A percentile compares a stretch with the other conserved stretches of the same genome.
These are phyloP conservation scores for Sarcophaga bullata DNA, from an alignment of 1,140 invertebrate species.

Conservation along the genomic window DNA sequence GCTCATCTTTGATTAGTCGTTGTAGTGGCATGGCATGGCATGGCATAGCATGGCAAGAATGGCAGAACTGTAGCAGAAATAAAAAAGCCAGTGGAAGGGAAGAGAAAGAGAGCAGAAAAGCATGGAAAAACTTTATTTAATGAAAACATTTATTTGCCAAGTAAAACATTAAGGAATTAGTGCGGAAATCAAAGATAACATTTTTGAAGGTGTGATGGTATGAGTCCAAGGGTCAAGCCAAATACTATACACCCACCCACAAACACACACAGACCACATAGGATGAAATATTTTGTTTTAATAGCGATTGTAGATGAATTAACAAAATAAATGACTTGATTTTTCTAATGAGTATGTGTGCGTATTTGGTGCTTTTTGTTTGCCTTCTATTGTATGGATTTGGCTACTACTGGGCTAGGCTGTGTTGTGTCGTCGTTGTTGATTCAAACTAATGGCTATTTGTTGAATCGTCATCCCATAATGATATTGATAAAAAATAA, in stretches of 20 bases:
- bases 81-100: neutral
- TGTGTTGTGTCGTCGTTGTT: constrained; percentile 17
- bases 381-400: neutral
- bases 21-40: neutral
- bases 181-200: constrained; percentile 41
- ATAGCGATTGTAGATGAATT: constrained; percentile 40
- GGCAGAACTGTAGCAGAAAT: neutral
- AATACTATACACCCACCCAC: neutral
- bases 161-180: constrained; percentile 40
- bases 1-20: neutral
- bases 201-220: constrained; percentile 33
- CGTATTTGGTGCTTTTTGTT: neutral
- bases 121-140: constrained; percentile 29
- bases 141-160: constrained; percentile 40
- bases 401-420: constrained; percentile 10
- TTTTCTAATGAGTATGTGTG: constrained; percentile 1
- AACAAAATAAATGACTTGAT: constrained; percentile 36
- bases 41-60: neutral
- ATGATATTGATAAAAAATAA: constrained; percentile 18
- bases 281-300: neutral
- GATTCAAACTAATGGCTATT: constrained; percentile 35
- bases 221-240: neutral
- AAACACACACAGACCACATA: neutral
- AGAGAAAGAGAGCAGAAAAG: neutral
- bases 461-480: constrained; percentile 38